phyloP scores from a whole-genome alignment of 37 sponge, comb jelly and placozoan species.

The Dysidea cf. avara region DNA sequence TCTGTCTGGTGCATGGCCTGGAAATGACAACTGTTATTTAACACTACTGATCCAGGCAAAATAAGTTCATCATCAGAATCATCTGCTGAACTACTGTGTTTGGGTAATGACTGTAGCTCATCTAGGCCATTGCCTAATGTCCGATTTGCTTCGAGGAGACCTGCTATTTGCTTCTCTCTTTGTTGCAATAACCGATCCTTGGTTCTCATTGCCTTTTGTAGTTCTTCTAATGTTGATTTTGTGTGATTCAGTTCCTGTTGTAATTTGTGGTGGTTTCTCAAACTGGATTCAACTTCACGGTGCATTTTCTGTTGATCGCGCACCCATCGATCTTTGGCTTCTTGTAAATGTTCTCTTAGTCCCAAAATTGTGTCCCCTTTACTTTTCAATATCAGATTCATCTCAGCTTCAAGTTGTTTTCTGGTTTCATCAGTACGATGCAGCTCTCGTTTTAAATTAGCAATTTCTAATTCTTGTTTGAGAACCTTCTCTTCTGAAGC shows the following conservation, averaged over 20 bases:
- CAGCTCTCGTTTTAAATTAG: conserved; percentile 3
- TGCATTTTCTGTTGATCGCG: neutral
- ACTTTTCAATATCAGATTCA: neutral
- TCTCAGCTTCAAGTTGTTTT: conserved; percentile 14
- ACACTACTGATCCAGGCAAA: too few species aligned
- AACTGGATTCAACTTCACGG: neutral
- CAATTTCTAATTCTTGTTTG: conserved; percentile 2
- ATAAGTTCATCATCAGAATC: too few species aligned
- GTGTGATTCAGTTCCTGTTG: conserved; percentile 25
- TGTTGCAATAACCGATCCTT: conserved; percentile 52
- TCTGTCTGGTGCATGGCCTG: too few species aligned
- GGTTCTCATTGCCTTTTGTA: conserved; percentile 30
- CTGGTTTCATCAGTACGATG: conserved; percentile 10
- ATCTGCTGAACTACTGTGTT: conserved; percentile 14
- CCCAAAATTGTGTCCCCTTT: conserved; percentile 8
- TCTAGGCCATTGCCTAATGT: conserved; percentile 58
- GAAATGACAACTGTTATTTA: too few species aligned
- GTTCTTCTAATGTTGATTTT: conserved; percentile 58
- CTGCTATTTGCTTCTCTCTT: conserved; percentile 47
- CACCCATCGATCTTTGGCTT: conserved; percentile 13
- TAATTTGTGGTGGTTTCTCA: neutral
- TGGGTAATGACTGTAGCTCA: conserved; percentile 20
- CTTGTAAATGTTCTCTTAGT: neutral
- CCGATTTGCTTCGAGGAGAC: conserved; percentile 51
- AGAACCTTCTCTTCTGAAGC: neutral